Evolutionary conservation across 2,888 invertebrate species (phyloP), one percentile per base, ranked within the genome.

Genomic region (Eulithis testata): DNA sequence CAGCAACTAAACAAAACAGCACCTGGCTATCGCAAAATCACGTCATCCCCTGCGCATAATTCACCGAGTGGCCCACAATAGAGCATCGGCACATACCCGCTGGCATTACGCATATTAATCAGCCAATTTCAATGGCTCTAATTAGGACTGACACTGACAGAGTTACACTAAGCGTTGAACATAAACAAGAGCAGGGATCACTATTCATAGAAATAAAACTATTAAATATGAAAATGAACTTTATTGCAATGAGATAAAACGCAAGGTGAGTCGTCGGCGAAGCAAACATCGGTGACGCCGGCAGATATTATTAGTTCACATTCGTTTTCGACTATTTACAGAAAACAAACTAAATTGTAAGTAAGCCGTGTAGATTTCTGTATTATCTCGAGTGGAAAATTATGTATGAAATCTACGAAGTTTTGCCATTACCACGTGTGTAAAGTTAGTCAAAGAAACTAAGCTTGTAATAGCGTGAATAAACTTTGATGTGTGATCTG

Each of bases 71-170:
- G 76, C 78, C 84, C 85, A 87, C 86, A 88, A 87, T 85, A 78
- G 86, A 85, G 82, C 88, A 86, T 85, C 86, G 84, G 80, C 78
- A 78, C 83, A 85, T 84, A 87, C 82, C 83, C 80, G 76, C 69
- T 76, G 75, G 78, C 84, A 86, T 81, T 85, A 83, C 87, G 89
- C 89, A 89, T 91, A 91, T 89, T 90, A 90, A 91, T 91, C 90
- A 90, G 86, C 85, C 86, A 82, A 89, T 89, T 87, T 89, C 87
- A 91, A 91, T 90, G 84, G 89, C 84, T 83, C 86, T 91, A 91
- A 91, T 91, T 90, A 91, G 83, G 75, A 75, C 88, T 90, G 90
- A 89, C 90, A 88, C 85, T 89, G 87, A 88, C 90, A 87, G 89
- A 86, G 87, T 88, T 85, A 88, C 87, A 84, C 86, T 87, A 87